Base-by-base conservation (phyloP, 2,888 invertebrate genomes). In the Chrysolina haemoptera region DNA sequence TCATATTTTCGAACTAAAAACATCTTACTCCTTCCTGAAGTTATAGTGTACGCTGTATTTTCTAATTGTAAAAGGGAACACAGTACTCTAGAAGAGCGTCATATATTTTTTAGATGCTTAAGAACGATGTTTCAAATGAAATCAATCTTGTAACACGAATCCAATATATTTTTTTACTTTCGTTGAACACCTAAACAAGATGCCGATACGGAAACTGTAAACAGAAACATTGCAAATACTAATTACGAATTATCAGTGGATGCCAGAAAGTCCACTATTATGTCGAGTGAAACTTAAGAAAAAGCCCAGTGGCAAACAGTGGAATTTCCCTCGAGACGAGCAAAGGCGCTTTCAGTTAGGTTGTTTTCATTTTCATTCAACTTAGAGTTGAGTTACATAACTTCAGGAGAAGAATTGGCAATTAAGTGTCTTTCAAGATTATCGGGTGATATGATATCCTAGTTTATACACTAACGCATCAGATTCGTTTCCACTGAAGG, bases 321-420 rank as follows among this genome's bases (percentile, higher is more conserved):
- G 20, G 22, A 53, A 53, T 53, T 53, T 53, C 53, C 53, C 53
- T 20, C 11, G 53, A 53, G 53, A 53, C 18, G 53, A 20, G 53
- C 20, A 53, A 53, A 20, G 53, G 53, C 11, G 53, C 12, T 22
- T 53, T 53, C 53, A 20, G 53, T 53, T 53, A 20, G 20, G 53
- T 53, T 53, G 53, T 53, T 53, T 53, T 53, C 53, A 53, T 53
- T 53, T 53, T 53, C 53, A 53, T 20, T 53, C 53, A 20, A 53
- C 50, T 66, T 27, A 66, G 50, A 66, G 66, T 22, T 50, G 66
- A 66, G 50, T 50, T 66, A 66, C 50, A 35, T 22, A 50, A 66
- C 50, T 66, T 50, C 22, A n/a, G 43, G 48, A 66, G 50, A 66
- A 66, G 66, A 50, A 66, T 66, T 66, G 18, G 66, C 66, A 66